Conservation (phyloP, 2,113 vertebrate species). For the Haemorhous mexicanus region DNA sequence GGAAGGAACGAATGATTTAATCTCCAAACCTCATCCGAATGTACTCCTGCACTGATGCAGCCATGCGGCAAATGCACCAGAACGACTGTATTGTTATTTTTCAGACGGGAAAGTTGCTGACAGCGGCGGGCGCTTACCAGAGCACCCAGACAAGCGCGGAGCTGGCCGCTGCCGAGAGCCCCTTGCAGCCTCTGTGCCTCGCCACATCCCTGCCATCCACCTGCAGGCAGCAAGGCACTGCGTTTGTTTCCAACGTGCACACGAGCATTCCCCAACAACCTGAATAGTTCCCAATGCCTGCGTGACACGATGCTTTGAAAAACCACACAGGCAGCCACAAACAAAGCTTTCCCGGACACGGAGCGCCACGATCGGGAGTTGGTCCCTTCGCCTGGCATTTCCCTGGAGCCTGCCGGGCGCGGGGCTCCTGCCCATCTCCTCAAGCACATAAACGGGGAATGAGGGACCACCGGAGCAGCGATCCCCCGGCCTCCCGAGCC, state of each 20-base stretch:
- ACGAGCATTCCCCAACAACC: not conserved
- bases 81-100: not conserved
- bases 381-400: not conserved
- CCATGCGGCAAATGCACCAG: not conserved
- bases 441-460: fast-evolving
- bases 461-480: not conserved
- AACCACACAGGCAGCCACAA: not conserved
- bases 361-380: not conserved
- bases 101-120: not conserved
- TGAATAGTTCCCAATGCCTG: not conserved
- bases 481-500: not conserved
- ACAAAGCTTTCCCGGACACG: not conserved
- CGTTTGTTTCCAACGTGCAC: not conserved
- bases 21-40: not conserved
- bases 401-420: not conserved
- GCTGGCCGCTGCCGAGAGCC: fast-evolving
- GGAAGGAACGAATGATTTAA: not conserved
- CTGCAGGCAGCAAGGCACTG: fast-evolving
- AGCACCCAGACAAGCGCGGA: not conserved
- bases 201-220: not conserved
- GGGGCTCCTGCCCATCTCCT: not conserved
- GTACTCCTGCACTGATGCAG: not conserved
- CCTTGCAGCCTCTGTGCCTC: not conserved
- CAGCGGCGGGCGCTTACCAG: not conserved
- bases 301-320: not conserved